Base-by-base conservation (phyloP, 2,888 invertebrate genomes). In the Drosophila kanekoi region DNA sequence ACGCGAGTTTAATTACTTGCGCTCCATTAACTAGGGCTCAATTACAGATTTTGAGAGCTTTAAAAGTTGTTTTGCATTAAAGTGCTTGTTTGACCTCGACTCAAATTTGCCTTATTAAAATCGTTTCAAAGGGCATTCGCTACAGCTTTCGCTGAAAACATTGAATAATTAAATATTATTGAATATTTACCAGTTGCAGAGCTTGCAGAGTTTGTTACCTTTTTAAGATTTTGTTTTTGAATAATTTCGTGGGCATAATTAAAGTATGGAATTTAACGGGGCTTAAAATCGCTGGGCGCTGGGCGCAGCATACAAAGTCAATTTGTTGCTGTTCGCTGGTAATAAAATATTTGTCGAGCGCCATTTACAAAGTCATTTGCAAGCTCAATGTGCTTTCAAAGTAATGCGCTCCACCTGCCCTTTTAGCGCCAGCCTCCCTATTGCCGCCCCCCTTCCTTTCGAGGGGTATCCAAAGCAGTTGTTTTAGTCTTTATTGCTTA, bases 321-420 rank as follows among this genome's bases (percentile, higher is more conserved):
- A 86, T 86, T 83, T 83, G 73, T 66, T 82, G 71, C 72, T 81
- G 66, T 79, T 79, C 67, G 70, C 68, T 67, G 68, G 86, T 81
- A 86, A 83, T 82, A 83, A 83, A 83, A 86, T 86, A 86, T 86
- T 84, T 84, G 82, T 84, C 73, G 80, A 73, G 87, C 78, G 70
- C 84, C 87, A 85, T 87, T 85, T 87, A 84, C 87, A 84, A 85
- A 87, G 84, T 84, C 87, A 81, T 85, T 85, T 85, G 84, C 85
- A 80, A 85, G 80, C 85, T 80, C 85, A 81, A 84, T 85, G 87
- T 87, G 78, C 84, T 78, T 72, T 78, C 70, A 81, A 74, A 80
- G 74, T 87, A 85, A 85, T 79, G 84, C 76, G 77, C 69, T 81
- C 72, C 87, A 85, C 77, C 87, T 84, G 87, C 79, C 75, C 56